These are phyloP conservation scores for Drosophila dives DNA, from an alignment of 2,888 invertebrate species.

Conservation along the genomic window DNA sequence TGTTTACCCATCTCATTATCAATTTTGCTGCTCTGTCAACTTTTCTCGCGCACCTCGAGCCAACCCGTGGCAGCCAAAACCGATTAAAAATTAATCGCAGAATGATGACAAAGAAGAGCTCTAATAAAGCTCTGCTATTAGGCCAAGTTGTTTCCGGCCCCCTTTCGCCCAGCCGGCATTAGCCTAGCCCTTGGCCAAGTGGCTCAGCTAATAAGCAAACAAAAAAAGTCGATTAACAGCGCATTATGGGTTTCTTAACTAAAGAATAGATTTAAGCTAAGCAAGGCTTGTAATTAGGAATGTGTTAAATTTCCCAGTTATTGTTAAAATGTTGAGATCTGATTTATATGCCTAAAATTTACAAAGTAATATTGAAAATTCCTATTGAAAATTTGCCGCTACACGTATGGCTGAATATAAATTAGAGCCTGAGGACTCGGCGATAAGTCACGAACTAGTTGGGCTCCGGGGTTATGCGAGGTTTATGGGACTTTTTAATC, in stretches of 20 bases:
- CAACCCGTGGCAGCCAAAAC: constrained; percentile 16
- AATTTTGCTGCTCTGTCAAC: too few relatives aligned
- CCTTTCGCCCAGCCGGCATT: constrained; percentile 45
- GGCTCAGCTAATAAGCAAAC: constrained; percentile 57
- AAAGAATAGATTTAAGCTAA: not conserved
- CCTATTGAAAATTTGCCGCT: not conserved
- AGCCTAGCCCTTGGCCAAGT: constrained; percentile 57
- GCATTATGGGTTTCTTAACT: not conserved
- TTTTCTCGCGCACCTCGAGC: constrained; percentile 20
- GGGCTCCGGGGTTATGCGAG: constrained; percentile 34
- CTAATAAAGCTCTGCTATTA: constrained; percentile 54
- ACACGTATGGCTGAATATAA: constrained; percentile 43
- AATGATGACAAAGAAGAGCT: constrained; percentile 41
- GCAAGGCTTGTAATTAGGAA: not conserved
- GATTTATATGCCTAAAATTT: constrained; percentile 52
- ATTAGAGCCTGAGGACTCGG: constrained; percentile 46
- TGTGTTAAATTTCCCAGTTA: not conserved
- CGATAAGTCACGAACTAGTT: constrained; percentile 41
- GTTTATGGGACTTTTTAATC: constrained; percentile 16
- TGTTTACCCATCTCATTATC: not conserved
- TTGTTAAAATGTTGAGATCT: constrained; percentile 2
- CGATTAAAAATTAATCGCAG: constrained; percentile 47
- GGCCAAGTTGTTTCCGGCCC: constrained; percentile 32
- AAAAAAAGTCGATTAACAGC: constrained; percentile 26
- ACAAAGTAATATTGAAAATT: constrained; percentile 16